A percentile compares a stretch with the other conserved stretches of the same genome.
These are phyloP conservation scores for Cheilosia scutellata DNA, from an alignment of 2,888 invertebrate genomes.

Conservation along the genomic window DNA sequence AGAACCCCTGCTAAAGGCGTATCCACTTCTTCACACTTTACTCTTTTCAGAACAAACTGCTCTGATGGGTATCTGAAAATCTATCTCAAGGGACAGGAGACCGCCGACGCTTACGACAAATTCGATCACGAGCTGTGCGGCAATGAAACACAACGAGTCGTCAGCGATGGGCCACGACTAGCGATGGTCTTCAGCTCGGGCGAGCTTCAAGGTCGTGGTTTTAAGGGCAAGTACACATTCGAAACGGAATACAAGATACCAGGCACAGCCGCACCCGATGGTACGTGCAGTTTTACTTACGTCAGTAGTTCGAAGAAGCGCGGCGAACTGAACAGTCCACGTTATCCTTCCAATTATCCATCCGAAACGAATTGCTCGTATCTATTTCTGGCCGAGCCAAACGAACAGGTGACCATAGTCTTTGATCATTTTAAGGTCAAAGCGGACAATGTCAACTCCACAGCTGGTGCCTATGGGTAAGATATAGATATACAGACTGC, in stretches of 20 bases:
- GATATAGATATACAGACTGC: slow-evolving; percentile 67
- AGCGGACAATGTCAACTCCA: slow-evolving; percentile 91
- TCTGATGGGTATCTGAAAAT: slow-evolving; percentile 96
- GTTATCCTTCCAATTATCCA: slow-evolving; percentile 98
- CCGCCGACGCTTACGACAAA: slow-evolving; percentile 96
- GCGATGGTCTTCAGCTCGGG: slow-evolving; percentile 98
- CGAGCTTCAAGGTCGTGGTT: slow-evolving; percentile 94
- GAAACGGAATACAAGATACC: slow-evolving; percentile 95
- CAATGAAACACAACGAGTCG: slow-evolving; percentile 91
- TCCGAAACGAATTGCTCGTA: slow-evolving; percentile 97
- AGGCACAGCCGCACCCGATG: slow-evolving; percentile 96
- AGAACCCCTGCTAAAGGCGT: not conserved
- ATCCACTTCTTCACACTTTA: not conserved
- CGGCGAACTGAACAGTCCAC: slow-evolving; percentile 97
- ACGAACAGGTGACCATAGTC: slow-evolving; percentile 95
- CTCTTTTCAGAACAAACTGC: slow-evolving; percentile 86
- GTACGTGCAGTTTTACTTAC: slow-evolving; percentile 96
- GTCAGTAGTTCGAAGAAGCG: slow-evolving; percentile 93
- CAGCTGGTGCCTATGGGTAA: slow-evolving; percentile 91
- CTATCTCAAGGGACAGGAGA: slow-evolving; percentile 96
- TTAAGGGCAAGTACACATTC: slow-evolving; percentile 87
- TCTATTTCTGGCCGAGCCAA: slow-evolving; percentile 92
- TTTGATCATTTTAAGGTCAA: slow-evolving; percentile 96
- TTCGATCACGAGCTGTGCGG: slow-evolving; percentile 97
- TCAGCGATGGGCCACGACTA: slow-evolving; percentile 95